Evolutionary conservation across 2,113 vertebrate genomes (phyloP).

Genomic region (Chamaea fasciata): DNA sequence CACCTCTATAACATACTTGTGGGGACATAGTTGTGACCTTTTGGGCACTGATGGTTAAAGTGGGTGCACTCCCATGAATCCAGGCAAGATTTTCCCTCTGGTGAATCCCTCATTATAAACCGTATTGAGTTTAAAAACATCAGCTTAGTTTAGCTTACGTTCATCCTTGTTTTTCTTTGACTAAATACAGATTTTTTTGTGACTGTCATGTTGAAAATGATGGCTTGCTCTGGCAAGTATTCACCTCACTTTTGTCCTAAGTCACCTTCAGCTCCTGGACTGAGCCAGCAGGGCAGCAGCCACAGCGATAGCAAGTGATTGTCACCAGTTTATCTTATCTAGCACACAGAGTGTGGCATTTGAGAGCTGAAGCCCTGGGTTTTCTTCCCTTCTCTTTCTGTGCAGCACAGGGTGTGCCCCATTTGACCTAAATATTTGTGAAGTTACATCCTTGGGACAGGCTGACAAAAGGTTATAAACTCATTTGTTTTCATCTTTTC

Average conservation of each 20-base stretch:
- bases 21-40: not conserved
- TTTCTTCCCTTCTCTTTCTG: conserved; percentile 19
- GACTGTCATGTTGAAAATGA: not conserved
- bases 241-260: not conserved
- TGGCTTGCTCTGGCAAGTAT: not conserved
- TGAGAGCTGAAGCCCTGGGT: not conserved
- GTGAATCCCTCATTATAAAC: not conserved
- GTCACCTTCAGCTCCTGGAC: not conserved
- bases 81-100: not conserved
- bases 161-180: not conserved
- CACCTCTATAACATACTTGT: accelerated
- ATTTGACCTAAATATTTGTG: conserved; percentile 65
- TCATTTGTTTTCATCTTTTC: conserved; percentile 58
- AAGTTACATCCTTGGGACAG: conserved; percentile 60
- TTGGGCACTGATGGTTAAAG: not conserved
- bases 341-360: not conserved
- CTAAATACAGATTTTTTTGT: not conserved
- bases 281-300: not conserved
- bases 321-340: not conserved
- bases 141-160: not conserved
- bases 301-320: accelerated
- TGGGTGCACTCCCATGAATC: not conserved
- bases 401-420: conserved; percentile 48
- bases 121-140: not conserved
- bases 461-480: conserved; percentile 71